Conservation (phyloP, 37 sponge, comb jelly and placozoan species). For the Hormiphora californensis region DNA sequence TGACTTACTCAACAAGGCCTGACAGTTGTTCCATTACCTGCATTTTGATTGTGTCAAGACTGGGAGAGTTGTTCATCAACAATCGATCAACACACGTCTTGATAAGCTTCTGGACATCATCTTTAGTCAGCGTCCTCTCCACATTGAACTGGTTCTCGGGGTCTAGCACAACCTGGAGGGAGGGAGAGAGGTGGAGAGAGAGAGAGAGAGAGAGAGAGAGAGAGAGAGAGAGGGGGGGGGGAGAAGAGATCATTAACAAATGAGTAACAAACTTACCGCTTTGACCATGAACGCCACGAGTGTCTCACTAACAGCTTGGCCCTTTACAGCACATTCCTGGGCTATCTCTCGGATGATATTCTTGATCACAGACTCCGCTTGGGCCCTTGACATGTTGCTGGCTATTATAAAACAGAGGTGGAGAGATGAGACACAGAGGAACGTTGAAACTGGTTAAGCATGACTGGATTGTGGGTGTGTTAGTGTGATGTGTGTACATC, state of each 20-base stretch:
- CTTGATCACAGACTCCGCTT: slow-evolving; percentile 95
- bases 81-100: slow-evolving; percentile 75
- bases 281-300: slow-evolving; percentile 95
- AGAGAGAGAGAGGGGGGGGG: not conserved
- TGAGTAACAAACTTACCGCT: not conserved
- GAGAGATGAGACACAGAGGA: too few species aligned
- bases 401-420: not conserved
- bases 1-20: too few species aligned
- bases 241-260: not conserved
- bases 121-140: slow-evolving; percentile 87
- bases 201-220: not conserved
- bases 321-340: slow-evolving; percentile 75
- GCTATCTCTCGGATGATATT: slow-evolving; percentile 91
- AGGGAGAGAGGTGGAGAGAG: not conserved
- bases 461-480: too few species aligned
- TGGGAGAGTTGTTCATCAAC: slow-evolving; percentile 67
- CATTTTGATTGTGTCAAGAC: slow-evolving; percentile 93
- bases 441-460: too few species aligned
- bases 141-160: slow-evolving; percentile 95
- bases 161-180: slow-evolving; percentile 70
- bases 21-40: too few species aligned
- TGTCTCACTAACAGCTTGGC: slow-evolving; percentile 84
- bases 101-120: slow-evolving; percentile 90
- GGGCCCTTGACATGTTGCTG: slow-evolving; percentile 61
- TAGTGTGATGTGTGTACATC: too few species aligned